A percentile compares a stretch with the other conserved stretches of the same genome.
Conservation (phyloP, 64 coral and sea anemone species). For the Astreopora myriophthalma region DNA sequence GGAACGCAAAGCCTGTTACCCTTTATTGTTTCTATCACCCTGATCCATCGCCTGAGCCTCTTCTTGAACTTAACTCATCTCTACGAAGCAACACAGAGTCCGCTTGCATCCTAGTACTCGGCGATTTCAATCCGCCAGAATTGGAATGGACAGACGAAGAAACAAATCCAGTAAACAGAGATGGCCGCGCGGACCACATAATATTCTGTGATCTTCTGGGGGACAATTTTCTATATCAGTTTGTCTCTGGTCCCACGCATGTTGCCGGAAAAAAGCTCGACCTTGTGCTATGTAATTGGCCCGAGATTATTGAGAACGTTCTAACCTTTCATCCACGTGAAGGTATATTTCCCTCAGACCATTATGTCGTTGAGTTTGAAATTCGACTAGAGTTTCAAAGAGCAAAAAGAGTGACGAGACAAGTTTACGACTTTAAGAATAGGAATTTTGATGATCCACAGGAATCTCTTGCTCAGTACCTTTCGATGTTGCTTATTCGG, state of each 20-base stretch:
- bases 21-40: constrained; percentile 64
- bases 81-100: neutral
- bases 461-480: neutral
- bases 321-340: neutral
- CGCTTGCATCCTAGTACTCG: neutral
- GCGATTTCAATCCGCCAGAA: neutral
- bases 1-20: neutral
- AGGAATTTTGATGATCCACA: constrained; percentile 20
- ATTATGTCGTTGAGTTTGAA: neutral
- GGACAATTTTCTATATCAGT: constrained; percentile 30
- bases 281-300: constrained; percentile 12
- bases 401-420: neutral
- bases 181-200: neutral
- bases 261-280: constrained; percentile 44
- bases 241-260: constrained; percentile 32
- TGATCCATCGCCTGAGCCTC: constrained; percentile 39
- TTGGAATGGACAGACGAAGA: no score
- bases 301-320: constrained; percentile 16
- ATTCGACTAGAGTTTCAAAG: constrained; percentile 20
- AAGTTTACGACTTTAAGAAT: constrained; percentile 39
- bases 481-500: neutral
- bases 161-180: neutral
- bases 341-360: no score
- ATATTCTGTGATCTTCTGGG: constrained; percentile 52
- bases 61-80: constrained; percentile 8